Evolutionary conservation across 2,797 vertebrate genomes (phyloP), one percentile per base, ranked within the genome.

Genomic region (Thripadectes ignobilis): DNA sequence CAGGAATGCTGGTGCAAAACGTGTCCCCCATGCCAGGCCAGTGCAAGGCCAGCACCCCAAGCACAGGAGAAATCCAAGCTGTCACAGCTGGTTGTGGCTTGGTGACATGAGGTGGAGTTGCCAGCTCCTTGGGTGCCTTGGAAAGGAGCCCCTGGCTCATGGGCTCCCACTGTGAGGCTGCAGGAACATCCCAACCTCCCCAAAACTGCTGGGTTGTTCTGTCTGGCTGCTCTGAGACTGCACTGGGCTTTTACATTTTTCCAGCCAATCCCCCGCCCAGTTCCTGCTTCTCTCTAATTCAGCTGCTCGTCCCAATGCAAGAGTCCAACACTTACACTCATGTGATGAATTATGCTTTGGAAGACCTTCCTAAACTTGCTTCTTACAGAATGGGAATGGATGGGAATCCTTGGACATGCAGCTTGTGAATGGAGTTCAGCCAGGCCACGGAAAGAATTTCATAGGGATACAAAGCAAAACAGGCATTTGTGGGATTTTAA

Each of bases 281-380:
- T 61, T 55, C 29, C 45, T 1, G 2, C 67, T 82, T 67, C 68
- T 65, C 12, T 87, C 55, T 41, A 71, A 3, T 59, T 79, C 88
- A 61, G 48, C 29, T 51, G 51, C 73, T 79, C 38, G 23, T 23
- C 30, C n/a, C 49, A 34, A 22, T 5, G 62, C 30, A 39, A 23
- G 41, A 65, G 15, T 24, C 61, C 1, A 13, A 29, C 2, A 1
- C 15, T 7, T 14, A 13, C 9, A 17, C 17, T 81, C 12, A 0
- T 48, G 39, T 32, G 52, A 63, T 58, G 57, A 63, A 46, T 61
- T 89, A 21, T 0, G 0, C 48, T 80, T 89, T 32, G 27, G 86
- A 62, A 87, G 54, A 48, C 7, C 49, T 91, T 59, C 54, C 65
- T 54, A n/a, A 83, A 32, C 14, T n/a, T 80, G 41, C 36, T 82